Evolutionary conservation across 2,797 vertebrate species (phyloP), one percentile per base, ranked within the genome.

Genomic region (Danio tinwini): DNA sequence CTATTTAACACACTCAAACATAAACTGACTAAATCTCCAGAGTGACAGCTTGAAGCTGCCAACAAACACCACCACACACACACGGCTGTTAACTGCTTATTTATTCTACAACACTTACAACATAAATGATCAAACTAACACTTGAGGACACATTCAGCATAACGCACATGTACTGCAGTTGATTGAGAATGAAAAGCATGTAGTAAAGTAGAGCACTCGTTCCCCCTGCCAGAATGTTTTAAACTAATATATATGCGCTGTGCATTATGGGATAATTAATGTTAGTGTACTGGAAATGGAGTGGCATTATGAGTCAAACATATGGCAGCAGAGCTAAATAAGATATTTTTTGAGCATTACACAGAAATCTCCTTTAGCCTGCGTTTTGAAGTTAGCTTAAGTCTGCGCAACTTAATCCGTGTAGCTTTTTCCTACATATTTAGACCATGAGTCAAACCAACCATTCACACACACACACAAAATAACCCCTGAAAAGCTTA

Each of bases 41-140:
- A 47, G 7, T 47, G 45, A 47, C 45, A 2, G 5, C 14, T 13
- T 52, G 49, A 5, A 52, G 45, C 45, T 37, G 14, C n/a, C 21
- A 37, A 29, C 2, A 39, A 12, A 70, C 40, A 53, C 13, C 17
- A 16, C 6, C 13, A 72, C 52, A 80, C 61, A 68, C 29, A 70
- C 8, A 37, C 2, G 53, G 4, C n/a, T 44, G 21, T 11, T 62
- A 61, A 67, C n/a, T 84, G 61, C 58, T 67, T 68, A 74, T 96
- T 96, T 94, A 96, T 95, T 96, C 90, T 93, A 93, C 89, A 93
- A 94, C 92, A 94, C 94, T 88, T 89, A 91, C 91, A 92, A 94
- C 93, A 94, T 92, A 94, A 94, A 93, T 91, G 86, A 85, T 89
- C 5, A 86, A 65, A 77, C 65, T 84, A 81, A 85, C 85, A 82